Evolutionary conservation across 2,888 invertebrate species (phyloP), one percentile per base, ranked within the genome.

Genomic region (Ceraclea dissimilis): DNA sequence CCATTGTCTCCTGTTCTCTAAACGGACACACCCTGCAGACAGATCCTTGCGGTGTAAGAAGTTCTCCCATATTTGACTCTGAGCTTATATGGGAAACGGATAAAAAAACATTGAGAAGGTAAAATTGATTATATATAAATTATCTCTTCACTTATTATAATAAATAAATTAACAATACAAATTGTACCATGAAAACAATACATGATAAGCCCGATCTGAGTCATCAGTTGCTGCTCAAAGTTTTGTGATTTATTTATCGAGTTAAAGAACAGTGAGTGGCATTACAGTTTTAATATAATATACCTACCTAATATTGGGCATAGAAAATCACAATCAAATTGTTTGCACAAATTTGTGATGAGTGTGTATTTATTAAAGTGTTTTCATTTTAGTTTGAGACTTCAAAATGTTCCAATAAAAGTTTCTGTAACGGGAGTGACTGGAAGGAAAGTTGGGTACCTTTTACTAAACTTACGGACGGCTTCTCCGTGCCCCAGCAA

Each of bases 71-170:
- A 47, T 88, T 88, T 67, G 83, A 84, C 61, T 85, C 84, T 19
- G 86, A 88, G 67, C 79, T 90, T 54, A 82, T 88, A 51, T 90
- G 90, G 90, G 88, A 89, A 69, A 83, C 85, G 2, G 85, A 86
- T 63, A 85, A 86, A 70, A 79, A 80, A 63, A 78, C 81, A 58
- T 76, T 89, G 63, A 79, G 88, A 64, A 81, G 82, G 84, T 83
- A 70, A 59, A 65, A 49, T n/a, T 17, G 11, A 46, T 46, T 17
- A 2, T 46, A 19, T 2, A 18, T 46, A 18, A 4, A 46, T 8
- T 39, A n/a, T 39, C 13, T 4, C 5, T 5, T 39, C 16, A 39
- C 2, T 39, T 8, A 39, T 39, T 8, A 39, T 39, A 13, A n/a
- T n/a, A n/a, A n/a, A n/a, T n/a, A n/a, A n/a, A n/a, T n/a, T n/a